Percentiles rank a stretch among this genome's conserved stretches.
These are phyloP conservation scores for Proisotoma minuta DNA, from an alignment of 2,888 invertebrate genomes.

Conservation along the genomic window DNA sequence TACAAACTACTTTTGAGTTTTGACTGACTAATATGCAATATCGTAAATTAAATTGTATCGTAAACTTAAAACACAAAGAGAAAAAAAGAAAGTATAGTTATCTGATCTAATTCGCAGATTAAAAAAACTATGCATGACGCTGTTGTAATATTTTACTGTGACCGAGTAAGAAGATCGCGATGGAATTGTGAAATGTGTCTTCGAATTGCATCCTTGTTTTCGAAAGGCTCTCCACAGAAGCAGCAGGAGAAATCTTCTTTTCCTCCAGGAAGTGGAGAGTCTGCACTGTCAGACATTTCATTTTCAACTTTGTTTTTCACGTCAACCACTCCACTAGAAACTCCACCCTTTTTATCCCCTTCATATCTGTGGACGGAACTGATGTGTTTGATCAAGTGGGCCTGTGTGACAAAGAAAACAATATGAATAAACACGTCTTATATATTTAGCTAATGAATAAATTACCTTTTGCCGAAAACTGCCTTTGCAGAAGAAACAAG, in stretches of 20 bases:
- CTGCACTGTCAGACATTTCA: conserved; percentile 27
- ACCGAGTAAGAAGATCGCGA: conserved; percentile 40
- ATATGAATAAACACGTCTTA: not conserved
- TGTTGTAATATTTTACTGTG: conserved; percentile 7
- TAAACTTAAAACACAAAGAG: no score
- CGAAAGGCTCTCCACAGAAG: conserved; percentile 46
- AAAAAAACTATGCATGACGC: no score
- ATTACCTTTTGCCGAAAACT: conserved; percentile 47
- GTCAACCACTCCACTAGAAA: conserved; percentile 4
- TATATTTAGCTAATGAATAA: not conserved
- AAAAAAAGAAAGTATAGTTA: no score
- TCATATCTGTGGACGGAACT: conserved; percentile 46
- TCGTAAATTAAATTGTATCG: no score
- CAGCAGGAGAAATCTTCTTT: conserved; percentile 47
- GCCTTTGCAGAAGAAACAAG: conserved; percentile 47
- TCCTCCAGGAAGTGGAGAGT: conserved; percentile 25
- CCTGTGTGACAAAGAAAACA: conserved; percentile 22
- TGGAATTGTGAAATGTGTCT: conserved; percentile 46
- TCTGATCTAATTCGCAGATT: no score
- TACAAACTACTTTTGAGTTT: no score
- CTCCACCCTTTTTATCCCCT: conserved; percentile 35
- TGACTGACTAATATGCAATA: no score
- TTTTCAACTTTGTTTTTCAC: not conserved
- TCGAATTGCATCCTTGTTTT: conserved; percentile 45
- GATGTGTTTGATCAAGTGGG: conserved; percentile 47